Evolutionary conservation across 2,113 vertebrate species (phyloP).

Genomic region (Pterocles burchelli): DNA sequence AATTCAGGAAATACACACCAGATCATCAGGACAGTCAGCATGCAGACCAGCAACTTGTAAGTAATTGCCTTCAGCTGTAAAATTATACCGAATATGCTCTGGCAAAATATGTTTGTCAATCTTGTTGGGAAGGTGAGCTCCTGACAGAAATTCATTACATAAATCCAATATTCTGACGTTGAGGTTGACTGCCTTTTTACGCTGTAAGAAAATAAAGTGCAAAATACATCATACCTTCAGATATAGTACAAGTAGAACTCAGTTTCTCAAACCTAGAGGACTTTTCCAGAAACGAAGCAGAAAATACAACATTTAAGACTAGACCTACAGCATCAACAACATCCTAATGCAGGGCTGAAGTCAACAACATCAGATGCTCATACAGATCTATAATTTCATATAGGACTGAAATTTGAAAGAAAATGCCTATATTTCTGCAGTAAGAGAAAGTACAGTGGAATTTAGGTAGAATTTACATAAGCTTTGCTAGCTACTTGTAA

Average conservation of each 20-base stretch:
- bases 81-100: constrained; percentile 82
- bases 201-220: constrained; percentile 71
- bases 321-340: not conserved
- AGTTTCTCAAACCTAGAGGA: not conserved
- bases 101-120: constrained; percentile 86
- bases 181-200: constrained; percentile 87
- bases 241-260: not conserved
- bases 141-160: constrained; percentile 86
- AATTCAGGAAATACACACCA: constrained; percentile 75
- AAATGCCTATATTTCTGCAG: not conserved
- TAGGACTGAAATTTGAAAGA: not conserved
- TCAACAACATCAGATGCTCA: not conserved
- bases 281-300: not conserved
- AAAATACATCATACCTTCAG: not conserved
- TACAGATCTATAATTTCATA: not conserved
- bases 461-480: not conserved
- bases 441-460: not conserved
- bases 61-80: constrained; percentile 82
- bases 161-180: constrained; percentile 91
- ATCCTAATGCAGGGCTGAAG: not conserved
- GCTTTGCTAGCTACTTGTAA: not conserved
- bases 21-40: constrained; percentile 86
- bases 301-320: not conserved
- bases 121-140: constrained; percentile 87
- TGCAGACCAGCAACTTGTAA: constrained; percentile 84